These are phyloP conservation scores for Falco cherrug DNA, from an alignment of 2,797 vertebrate species.

Conservation along the genomic window DNA sequence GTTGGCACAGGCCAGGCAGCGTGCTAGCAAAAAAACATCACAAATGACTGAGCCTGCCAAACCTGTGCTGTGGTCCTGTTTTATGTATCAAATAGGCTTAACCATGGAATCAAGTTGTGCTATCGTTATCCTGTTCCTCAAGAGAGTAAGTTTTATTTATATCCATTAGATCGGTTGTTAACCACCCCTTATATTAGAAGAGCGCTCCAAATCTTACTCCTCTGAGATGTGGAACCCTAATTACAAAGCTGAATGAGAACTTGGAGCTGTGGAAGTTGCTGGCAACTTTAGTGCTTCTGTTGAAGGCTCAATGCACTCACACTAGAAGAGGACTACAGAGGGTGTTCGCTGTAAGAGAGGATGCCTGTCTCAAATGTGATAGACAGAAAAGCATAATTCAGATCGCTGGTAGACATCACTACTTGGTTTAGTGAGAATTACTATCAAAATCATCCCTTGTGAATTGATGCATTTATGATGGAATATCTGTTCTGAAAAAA, in stretches of 20 bases:
- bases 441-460: not conserved
- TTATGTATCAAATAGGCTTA: not conserved
- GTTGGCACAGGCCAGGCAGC: not conserved
- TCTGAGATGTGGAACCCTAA: not conserved
- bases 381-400: constrained; percentile 2
- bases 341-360: not conserved
- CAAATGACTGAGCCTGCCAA: not conserved
- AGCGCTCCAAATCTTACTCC: not conserved
- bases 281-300: not conserved
- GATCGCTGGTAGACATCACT: not conserved
- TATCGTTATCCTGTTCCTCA: not conserved
- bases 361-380: not conserved
- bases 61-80: not conserved
- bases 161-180: not conserved
- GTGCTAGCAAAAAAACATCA: not conserved
- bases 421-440: not conserved
- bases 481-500: not conserved
- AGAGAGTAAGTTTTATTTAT: not conserved
- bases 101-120: not conserved
- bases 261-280: not conserved
- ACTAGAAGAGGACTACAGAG: not conserved
- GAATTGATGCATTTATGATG: not conserved
- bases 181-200: not conserved
- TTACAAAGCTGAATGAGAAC: not conserved
- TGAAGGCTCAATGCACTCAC: not conserved